Evolutionary conservation across 2,888 invertebrate species (phyloP).

Genomic region (Eulithis testata): DNA sequence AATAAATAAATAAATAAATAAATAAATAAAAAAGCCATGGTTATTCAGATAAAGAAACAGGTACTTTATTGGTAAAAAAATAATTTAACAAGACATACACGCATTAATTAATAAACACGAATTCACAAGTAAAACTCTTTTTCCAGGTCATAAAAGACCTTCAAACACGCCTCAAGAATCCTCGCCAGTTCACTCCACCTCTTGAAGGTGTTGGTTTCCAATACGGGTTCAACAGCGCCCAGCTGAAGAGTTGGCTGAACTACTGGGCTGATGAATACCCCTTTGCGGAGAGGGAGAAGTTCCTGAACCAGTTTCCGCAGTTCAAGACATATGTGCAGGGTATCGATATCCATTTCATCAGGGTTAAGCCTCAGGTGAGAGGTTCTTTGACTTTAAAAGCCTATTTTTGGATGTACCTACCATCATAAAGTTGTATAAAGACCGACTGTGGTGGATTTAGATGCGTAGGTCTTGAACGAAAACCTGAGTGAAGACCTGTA

Average conservation of each 20-base stretch:
- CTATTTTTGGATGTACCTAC: too few species aligned
- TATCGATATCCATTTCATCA: conserved; percentile 89
- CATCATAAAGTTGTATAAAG: too few species aligned
- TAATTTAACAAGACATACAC: too few species aligned
- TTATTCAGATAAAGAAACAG: too few species aligned
- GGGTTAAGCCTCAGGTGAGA: conserved; percentile 84
- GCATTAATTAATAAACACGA: too few species aligned
- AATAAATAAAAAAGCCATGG: too few species aligned
- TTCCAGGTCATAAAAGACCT: conserved; percentile 66
- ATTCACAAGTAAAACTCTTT: neutral
- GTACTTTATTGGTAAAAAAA: too few species aligned
- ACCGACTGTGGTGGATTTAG: too few species aligned
- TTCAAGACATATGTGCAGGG: conserved; percentile 91
- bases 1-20: too few species aligned
- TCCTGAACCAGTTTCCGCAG: conserved; percentile 89
- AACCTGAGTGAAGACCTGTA: too few species aligned
- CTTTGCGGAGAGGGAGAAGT: conserved; percentile 84
- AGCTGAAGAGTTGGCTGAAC: conserved; percentile 85
- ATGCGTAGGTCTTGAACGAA: too few species aligned
- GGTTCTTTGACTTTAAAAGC: too few species aligned
- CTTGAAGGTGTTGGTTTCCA: conserved; percentile 89
- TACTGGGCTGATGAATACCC: conserved; percentile 93
- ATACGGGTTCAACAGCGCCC: conserved; percentile 91
- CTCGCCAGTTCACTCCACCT: conserved; percentile 74
- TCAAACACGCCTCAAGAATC: conserved; percentile 57